Conservation (phyloP, 2,888 invertebrate species). For the Nemoura dubitans region DNA sequence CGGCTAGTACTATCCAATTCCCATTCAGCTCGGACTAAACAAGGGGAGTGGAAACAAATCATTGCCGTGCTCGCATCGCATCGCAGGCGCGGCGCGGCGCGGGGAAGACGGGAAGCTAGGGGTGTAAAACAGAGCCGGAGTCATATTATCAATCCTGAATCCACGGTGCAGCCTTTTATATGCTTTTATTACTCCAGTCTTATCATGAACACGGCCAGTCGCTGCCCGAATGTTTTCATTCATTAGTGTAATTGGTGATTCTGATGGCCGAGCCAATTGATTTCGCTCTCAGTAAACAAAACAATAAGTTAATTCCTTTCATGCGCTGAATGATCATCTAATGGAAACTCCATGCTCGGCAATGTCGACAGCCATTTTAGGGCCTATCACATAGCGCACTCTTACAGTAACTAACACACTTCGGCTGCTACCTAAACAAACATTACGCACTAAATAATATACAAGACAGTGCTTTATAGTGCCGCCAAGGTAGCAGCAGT, state of each 20-base stretch:
- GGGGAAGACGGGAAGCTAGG: not conserved
- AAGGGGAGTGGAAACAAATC: constrained; percentile 12
- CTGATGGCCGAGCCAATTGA: constrained; percentile 2
- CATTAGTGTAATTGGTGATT: constrained; percentile 12
- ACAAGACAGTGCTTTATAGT: constrained; percentile 13
- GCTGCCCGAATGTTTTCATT: not conserved
- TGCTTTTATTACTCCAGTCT: not conserved
- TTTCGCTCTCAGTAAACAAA: constrained; percentile 7
- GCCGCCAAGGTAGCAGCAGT: constrained; percentile 10
- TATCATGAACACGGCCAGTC: not conserved
- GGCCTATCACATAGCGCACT: not conserved
- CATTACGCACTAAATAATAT: constrained; percentile 31
- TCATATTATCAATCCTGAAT: constrained; percentile 3
- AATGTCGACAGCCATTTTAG: not conserved
- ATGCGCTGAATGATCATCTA: not conserved
- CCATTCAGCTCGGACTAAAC: constrained; percentile 21
- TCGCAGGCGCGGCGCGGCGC: not conserved
- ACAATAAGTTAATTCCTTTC: constrained; percentile 2
- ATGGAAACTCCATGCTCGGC: not conserved
- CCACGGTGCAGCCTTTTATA: not conserved
- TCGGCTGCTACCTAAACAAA: constrained; percentile 5
- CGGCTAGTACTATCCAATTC: constrained; percentile 12
- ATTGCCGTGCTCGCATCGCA: not conserved
- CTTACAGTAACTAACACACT: not conserved
- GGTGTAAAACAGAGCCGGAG: not conserved